phyloP scores from a whole-genome alignment of 2,113 vertebrate species.

The Nycticryphes semicollaris region DNA sequence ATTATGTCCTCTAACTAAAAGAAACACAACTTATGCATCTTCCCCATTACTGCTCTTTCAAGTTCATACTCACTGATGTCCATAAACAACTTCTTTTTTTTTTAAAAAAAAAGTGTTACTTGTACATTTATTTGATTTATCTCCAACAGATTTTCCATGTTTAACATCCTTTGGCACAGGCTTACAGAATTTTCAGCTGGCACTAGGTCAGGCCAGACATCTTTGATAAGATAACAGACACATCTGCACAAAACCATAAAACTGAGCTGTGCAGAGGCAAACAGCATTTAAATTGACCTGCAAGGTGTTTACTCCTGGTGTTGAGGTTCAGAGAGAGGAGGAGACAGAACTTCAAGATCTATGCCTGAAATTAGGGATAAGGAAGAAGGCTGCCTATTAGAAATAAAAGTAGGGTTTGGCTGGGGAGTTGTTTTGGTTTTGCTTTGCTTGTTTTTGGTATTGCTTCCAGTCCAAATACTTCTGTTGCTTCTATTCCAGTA shows the following conservation, averaged over 20 bases:
- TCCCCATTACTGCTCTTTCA: neutral
- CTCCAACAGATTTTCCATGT: neutral
- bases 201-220: neutral
- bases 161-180: neutral
- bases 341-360: neutral
- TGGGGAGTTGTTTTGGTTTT: accelerated
- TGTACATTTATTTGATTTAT: neutral
- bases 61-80: neutral
- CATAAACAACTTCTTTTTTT: neutral
- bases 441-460: neutral
- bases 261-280: neutral
- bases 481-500: neutral
- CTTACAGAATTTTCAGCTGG: neutral
- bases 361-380: neutral
- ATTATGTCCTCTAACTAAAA: neutral
- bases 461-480: neutral
- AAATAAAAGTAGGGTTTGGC: neutral
- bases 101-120: neutral
- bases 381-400: neutral
- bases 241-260: neutral
- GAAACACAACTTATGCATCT: neutral
- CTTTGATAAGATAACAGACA: neutral
- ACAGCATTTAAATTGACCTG: neutral
- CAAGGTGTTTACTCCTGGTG: neutral
- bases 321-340: neutral